Evolutionary conservation across 2,797 vertebrate genomes (phyloP).

Genomic region (Eurystomus glaucurus): DNA sequence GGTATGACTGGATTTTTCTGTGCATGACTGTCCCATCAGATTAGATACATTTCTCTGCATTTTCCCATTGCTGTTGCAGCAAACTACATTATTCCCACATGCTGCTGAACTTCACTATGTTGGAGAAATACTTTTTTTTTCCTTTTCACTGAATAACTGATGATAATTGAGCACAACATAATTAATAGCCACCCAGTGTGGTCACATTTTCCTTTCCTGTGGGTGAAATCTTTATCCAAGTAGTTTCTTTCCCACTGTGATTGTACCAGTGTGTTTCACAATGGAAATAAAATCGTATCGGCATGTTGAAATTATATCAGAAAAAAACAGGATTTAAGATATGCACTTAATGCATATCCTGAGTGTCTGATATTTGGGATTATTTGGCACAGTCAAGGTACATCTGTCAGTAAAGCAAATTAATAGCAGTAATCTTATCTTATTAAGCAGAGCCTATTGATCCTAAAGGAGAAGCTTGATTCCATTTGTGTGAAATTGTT

Average conservation of each 20-base stretch:
- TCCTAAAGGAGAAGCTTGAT: constrained; percentile 75
- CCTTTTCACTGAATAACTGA: constrained; percentile 26
- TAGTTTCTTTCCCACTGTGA: constrained; percentile 62
- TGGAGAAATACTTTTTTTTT: background rate
- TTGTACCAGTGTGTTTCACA: constrained; percentile 44
- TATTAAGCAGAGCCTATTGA: constrained; percentile 72
- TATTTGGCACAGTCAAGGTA: constrained; percentile 68
- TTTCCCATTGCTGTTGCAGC: constrained; percentile 35
- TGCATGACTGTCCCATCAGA: constrained; percentile 50
- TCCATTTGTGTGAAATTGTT: constrained; percentile 83
- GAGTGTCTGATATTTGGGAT: constrained; percentile 63
- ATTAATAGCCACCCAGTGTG: constrained; percentile 45
- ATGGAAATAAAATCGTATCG: constrained; percentile 43
- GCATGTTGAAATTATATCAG: constrained; percentile 49
- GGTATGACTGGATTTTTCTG: constrained; percentile 25
- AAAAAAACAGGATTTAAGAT: constrained; percentile 56
- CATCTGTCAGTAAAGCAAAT: constrained; percentile 83
- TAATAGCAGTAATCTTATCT: constrained; percentile 83
- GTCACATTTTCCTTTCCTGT: constrained; percentile 74
- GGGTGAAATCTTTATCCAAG: constrained; percentile 11
- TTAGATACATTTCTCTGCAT: constrained; percentile 37
- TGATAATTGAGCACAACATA: constrained; percentile 63
- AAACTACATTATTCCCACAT: constrained; percentile 56
- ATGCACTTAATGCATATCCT: constrained; percentile 50
- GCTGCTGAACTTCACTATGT: background rate